Evolutionary conservation across 2,888 invertebrate genomes (phyloP).

Genomic region (Hoplodrina blanda): DNA sequence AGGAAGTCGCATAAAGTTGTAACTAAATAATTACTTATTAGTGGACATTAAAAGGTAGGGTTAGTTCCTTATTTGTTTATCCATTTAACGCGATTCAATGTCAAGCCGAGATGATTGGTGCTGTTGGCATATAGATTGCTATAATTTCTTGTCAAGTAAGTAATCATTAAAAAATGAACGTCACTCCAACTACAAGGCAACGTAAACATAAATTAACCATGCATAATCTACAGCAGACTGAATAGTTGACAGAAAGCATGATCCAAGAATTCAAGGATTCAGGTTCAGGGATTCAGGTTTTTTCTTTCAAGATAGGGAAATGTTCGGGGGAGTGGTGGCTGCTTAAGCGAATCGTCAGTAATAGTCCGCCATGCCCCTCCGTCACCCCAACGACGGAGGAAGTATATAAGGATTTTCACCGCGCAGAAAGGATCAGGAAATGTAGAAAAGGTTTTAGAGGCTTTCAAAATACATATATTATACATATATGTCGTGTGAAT

Average conservation of each 20-base stretch:
- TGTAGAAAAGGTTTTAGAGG: too few species aligned
- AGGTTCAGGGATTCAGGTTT: too few species aligned
- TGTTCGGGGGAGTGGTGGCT: too few species aligned
- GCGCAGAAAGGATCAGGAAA: too few species aligned
- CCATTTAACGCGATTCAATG: slow-evolving; percentile 46
- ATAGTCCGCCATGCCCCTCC: too few species aligned
- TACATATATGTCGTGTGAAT: too few species aligned
- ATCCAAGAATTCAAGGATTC: too few species aligned
- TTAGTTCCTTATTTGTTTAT: slow-evolving; percentile 54
- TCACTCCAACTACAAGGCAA: neutral
- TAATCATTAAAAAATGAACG: slow-evolving; percentile 11
- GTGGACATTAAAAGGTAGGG: slow-evolving; percentile 32
- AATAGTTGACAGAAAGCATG: neutral
- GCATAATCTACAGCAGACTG: slow-evolving; percentile 13
- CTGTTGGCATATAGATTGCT: slow-evolving; percentile 11
- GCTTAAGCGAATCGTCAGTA: too few species aligned
- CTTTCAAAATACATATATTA: too few species aligned
- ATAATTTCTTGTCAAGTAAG: slow-evolving; percentile 22
- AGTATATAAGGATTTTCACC: too few species aligned
- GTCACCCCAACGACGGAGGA: too few species aligned
- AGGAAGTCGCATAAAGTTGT: slow-evolving; percentile 41
- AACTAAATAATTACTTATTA: slow-evolving; percentile 41
- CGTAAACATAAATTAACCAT: neutral
- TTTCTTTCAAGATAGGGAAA: too few species aligned
- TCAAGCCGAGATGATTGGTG: slow-evolving; percentile 38